A percentile compares a stretch with the other conserved stretches of the same genome.
These are phyloP conservation scores for Lasioglossum villosulum DNA, from an alignment of 2,888 invertebrate species.

Conservation along the genomic window DNA sequence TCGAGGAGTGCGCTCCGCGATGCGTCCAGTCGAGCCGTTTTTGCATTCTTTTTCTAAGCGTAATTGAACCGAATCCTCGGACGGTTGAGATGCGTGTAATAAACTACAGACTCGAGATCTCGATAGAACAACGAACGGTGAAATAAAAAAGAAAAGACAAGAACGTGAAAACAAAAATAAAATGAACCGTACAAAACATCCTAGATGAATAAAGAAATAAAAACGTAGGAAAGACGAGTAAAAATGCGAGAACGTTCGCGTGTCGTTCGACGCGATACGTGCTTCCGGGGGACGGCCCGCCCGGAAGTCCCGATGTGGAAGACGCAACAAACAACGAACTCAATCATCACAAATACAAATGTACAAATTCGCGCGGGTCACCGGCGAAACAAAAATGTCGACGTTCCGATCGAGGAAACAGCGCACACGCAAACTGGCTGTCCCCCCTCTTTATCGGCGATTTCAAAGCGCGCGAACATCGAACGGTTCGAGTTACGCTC, in stretches of 20 bases:
- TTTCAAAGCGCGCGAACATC: conserved; percentile 6
- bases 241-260: not conserved
- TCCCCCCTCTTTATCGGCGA: not conserved
- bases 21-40: conserved; percentile 46
- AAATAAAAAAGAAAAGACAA: not conserved
- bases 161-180: not conserved
- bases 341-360: conserved; percentile 47
- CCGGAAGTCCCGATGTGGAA: conserved; percentile 38
- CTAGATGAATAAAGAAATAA: not conserved
- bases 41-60: conserved; percentile 39
- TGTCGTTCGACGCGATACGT: not conserved
- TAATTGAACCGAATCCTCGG: conserved; percentile 51
- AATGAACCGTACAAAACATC: not conserved
- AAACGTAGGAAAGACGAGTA: not conserved
- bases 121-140: conserved; percentile 15
- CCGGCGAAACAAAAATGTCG: not conserved
- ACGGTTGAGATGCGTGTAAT: conserved; percentile 35
- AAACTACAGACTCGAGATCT: conserved; percentile 11
- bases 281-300: not conserved
- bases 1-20: conserved; percentile 46
- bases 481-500: conserved; percentile 4
- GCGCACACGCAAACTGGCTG: not conserved
- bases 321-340: conserved; percentile 50
- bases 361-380: conserved; percentile 29
- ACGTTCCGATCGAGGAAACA: not conserved